Conservation (phyloP, 2,113 vertebrate genomes). For the Rousettus leschenaultii region DNA sequence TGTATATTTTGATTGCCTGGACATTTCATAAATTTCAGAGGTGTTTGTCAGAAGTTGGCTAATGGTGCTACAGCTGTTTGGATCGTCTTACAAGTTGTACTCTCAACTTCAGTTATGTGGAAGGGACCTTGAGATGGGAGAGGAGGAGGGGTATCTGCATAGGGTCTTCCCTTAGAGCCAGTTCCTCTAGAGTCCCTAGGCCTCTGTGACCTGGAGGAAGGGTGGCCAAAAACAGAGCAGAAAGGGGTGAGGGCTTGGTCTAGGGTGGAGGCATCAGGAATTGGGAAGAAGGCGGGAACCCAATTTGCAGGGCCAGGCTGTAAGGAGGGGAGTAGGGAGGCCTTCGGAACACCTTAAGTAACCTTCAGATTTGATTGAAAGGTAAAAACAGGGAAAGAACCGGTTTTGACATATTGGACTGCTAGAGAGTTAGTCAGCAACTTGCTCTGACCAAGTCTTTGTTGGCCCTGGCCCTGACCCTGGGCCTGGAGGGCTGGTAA, state of each 20-base stretch:
- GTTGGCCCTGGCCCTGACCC: background rate
- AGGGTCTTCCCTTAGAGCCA: background rate
- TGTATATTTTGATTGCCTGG: background rate
- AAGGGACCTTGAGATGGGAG: background rate
- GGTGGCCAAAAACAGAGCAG: background rate
- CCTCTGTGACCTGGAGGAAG: background rate
- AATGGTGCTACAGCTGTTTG: background rate
- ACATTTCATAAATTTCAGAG: background rate
- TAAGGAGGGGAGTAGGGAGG: background rate
- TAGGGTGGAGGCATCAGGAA: background rate
- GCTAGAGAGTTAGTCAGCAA: constrained; percentile 16
- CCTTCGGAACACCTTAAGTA: background rate
- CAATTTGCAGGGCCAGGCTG: background rate
- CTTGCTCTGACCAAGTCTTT: background rate
- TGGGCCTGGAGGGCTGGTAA: background rate
- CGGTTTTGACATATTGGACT: background rate
- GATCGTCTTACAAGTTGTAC: background rate
- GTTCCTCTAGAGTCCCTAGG: background rate
- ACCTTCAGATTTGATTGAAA: constrained; percentile 34
- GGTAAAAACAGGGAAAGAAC: constrained; percentile 25
- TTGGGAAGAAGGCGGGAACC: background rate
- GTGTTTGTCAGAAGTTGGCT: constrained; percentile 7
- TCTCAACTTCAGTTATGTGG: background rate
- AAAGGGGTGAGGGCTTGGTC: background rate
- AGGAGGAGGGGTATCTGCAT: background rate